Percentiles rank a stretch among this genome's conserved stretches.
phyloP scores from a whole-genome alignment of 2,797 vertebrate genomes.

The Gorsachius magnificus region DNA sequence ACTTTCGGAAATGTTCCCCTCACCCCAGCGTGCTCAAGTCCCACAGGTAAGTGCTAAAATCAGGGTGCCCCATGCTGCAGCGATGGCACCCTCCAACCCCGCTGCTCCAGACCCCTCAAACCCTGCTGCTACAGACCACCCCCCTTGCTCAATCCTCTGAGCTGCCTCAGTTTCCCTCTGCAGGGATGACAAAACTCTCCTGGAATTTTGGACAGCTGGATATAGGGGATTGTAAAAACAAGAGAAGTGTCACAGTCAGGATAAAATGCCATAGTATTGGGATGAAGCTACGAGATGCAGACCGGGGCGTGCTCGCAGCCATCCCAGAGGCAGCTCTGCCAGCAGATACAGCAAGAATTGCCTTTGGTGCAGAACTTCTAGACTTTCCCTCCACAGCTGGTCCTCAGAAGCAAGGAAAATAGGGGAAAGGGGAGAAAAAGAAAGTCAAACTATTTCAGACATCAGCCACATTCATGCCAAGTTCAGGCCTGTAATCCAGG shows the following conservation, averaged over 20 bases:
- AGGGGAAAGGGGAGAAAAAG: neutral
- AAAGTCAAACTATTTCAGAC: neutral
- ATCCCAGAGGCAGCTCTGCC: neutral
- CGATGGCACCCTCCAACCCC: fast-evolving
- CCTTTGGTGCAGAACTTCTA: neutral
- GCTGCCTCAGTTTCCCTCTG: neutral
- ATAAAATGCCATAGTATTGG: neutral
- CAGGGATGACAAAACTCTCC: neutral
- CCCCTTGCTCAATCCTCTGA: neutral
- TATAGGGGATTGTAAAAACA: neutral
- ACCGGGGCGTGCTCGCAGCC: neutral
- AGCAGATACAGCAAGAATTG: neutral
- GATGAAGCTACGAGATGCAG: neutral
- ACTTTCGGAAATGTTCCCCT: neutral
- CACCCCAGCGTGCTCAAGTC: neutral
- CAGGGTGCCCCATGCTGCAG: fast-evolving
- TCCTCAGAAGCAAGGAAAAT: neutral
- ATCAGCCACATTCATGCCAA: neutral
- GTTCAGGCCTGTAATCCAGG: neutral
- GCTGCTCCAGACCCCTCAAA: neutral
- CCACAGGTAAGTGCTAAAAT: neutral
- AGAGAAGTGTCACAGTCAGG: neutral
- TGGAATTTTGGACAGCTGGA: neutral
- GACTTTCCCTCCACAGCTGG: neutral
- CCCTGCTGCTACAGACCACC: neutral